Percentiles rank a stretch among this genome's conserved stretches.
Conservation (phyloP, 2,797 vertebrate genomes). For the Sebastes trivittatus region DNA sequence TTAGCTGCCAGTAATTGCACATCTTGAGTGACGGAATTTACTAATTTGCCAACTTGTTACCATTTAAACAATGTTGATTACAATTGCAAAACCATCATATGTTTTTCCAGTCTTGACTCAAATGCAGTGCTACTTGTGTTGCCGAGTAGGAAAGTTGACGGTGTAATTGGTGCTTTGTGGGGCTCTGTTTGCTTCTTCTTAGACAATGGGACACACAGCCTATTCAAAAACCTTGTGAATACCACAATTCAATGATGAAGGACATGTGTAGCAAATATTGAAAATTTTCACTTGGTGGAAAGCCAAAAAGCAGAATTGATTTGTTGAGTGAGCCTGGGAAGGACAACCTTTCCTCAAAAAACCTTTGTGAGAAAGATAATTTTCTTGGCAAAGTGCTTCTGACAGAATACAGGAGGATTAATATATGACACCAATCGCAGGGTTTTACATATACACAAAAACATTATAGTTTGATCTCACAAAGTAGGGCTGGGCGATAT, state of each 20-base stretch:
- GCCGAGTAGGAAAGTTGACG: conserved; percentile 30
- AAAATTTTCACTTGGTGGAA: conserved; percentile 34
- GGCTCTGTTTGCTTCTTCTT: conserved; percentile 16
- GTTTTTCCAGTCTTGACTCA: conserved; percentile 24
- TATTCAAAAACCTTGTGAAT: conserved; percentile 52
- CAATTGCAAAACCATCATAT: conserved; percentile 13
- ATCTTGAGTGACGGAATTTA: conserved; percentile 43
- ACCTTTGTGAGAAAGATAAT: conserved; percentile 49
- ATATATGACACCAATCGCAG: conserved; percentile 22
- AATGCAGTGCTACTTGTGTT: background rate
- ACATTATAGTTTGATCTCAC: conserved; percentile 11
- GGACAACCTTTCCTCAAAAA: conserved; percentile 38
- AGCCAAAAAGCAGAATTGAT: conserved; percentile 62
- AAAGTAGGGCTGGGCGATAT: background rate
- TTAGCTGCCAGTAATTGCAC: conserved; percentile 51
- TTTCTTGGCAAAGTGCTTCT: conserved; percentile 50
- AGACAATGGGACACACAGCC: conserved; percentile 36
- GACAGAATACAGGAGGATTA: conserved; percentile 46
- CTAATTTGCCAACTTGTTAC: conserved; percentile 45
- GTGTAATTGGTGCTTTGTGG: conserved; percentile 47
- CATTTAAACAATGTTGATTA: conserved; percentile 34
- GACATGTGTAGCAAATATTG: conserved; percentile 63
- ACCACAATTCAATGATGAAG: conserved; percentile 50
- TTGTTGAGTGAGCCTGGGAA: conserved; percentile 46
- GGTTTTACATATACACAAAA: conserved; percentile 10